Percentiles rank a stretch among this genome's conserved stretches.
Conservation (phyloP, 1,140 invertebrate species). For the Atta cephalotes region DNA sequence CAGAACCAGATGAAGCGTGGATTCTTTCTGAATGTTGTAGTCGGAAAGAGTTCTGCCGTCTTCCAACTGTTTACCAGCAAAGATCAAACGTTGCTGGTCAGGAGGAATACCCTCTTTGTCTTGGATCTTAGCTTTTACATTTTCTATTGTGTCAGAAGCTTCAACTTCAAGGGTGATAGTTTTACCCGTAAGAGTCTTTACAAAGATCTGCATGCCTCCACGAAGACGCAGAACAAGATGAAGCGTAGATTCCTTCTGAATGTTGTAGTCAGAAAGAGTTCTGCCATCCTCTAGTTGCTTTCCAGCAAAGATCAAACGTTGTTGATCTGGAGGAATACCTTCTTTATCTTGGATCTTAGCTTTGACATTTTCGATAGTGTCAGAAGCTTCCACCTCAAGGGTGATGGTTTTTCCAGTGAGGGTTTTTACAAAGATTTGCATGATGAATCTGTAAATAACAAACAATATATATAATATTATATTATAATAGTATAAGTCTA, state of each 20-base stretch:
- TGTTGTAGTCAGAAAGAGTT: slow-evolving; percentile 89
- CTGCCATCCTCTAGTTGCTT: slow-evolving; percentile 90
- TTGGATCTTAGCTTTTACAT: slow-evolving; percentile 90
- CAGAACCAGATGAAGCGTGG: slow-evolving; percentile 52
- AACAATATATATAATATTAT: slow-evolving; percentile 70
- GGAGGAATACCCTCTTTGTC: slow-evolving; percentile 90
- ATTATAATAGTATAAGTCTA: not conserved
- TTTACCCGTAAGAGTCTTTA: slow-evolving; percentile 91
- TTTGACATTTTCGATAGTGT: slow-evolving; percentile 92
- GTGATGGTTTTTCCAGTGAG: slow-evolving; percentile 92
- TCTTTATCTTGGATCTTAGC: slow-evolving; percentile 91
- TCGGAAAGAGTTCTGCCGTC: slow-evolving; percentile 89
- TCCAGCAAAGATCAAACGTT: slow-evolving; percentile 91
- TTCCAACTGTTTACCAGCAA: slow-evolving; percentile 91
- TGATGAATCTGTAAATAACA: slow-evolving; percentile 75
- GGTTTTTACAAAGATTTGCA: slow-evolving; percentile 91
- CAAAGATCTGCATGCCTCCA: slow-evolving; percentile 88
- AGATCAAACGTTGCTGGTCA: slow-evolving; percentile 90
- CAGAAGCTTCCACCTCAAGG: slow-evolving; percentile 91
- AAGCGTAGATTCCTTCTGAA: slow-evolving; percentile 85
- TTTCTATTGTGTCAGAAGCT: slow-evolving; percentile 91
- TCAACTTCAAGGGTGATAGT: slow-evolving; percentile 92
- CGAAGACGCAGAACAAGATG: slow-evolving; percentile 59
- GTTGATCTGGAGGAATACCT: slow-evolving; percentile 90
- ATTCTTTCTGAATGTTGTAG: slow-evolving; percentile 88